phyloP scores from a whole-genome alignment of 2,113 vertebrate species.

The Ceyx margarethae region DNA sequence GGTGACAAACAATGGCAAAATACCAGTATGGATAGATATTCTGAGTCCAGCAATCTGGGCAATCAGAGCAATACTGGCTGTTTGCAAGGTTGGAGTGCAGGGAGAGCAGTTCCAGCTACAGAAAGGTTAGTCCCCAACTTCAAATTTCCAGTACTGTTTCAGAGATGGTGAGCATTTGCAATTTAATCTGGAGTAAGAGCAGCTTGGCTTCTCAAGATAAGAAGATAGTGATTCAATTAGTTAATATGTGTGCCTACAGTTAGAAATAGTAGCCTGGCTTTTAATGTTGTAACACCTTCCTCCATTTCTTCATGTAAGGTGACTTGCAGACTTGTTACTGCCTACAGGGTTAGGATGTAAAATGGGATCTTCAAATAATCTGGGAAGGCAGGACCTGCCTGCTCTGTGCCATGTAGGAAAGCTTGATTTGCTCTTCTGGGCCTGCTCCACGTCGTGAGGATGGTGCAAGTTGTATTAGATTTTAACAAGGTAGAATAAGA shows the following conservation, averaged over 20 bases:
- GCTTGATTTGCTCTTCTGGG: slow-evolving; percentile 39
- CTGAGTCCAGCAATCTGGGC: neutral
- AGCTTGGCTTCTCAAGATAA: neutral
- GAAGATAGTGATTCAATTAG: slow-evolving; percentile 34
- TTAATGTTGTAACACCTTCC: slow-evolving; percentile 39
- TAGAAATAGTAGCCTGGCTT: slow-evolving; percentile 13
- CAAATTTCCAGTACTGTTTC: neutral
- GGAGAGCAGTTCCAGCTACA: neutral
- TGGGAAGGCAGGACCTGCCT: slow-evolving; percentile 24
- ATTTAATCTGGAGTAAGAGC: slow-evolving; percentile 7
- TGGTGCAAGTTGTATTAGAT: neutral
- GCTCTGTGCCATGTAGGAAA: neutral
- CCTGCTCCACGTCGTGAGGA: slow-evolving; percentile 10
- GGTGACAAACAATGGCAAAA: slow-evolving; percentile 22
- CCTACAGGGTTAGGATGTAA: slow-evolving; percentile 33
- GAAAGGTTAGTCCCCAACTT: neutral
- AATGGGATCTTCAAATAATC: slow-evolving; percentile 43
- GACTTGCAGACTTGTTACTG: slow-evolving; percentile 32
- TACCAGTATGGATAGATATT: neutral
- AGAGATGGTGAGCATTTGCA: neutral
- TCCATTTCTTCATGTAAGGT: slow-evolving; percentile 25
- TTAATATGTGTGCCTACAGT: neutral
- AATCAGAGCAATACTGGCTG: neutral
- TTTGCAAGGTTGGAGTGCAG: neutral
- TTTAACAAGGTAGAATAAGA: slow-evolving; percentile 46